Conservation (phyloP, 2,797 vertebrate genomes). For the Thamnophis elegans region DNA sequence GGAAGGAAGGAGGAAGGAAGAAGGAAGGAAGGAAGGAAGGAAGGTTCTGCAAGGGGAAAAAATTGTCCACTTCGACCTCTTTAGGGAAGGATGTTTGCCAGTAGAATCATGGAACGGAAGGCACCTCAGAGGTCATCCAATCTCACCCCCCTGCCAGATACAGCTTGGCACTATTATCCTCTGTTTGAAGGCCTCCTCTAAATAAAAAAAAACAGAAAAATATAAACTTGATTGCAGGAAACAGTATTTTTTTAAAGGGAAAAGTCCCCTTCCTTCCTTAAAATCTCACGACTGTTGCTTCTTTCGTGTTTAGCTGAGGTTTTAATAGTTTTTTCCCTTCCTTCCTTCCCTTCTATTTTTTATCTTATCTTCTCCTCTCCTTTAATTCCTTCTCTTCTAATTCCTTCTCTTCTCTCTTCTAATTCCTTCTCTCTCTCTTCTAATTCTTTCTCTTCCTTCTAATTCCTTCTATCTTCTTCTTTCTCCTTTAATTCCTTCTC, state of each 20-base stretch:
- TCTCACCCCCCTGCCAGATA: not conserved
- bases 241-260: not conserved
- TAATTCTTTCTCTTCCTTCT: not conserved
- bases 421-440: not conserved
- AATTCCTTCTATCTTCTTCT: not conserved
- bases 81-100: not conserved
- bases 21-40: too few relatives aligned
- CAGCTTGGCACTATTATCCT: not conserved
- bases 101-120: not conserved
- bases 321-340: not conserved
- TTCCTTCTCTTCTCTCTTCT: not conserved
- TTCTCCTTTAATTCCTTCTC: too few relatives aligned
- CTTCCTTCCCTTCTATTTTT: too few relatives aligned
- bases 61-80: not conserved
- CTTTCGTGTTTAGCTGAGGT: not conserved
- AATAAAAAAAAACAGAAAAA: not conserved
- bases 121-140: not conserved
- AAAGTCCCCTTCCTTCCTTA: not conserved
- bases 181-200: not conserved
- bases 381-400: not conserved
- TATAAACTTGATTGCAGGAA: not conserved
- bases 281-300: not conserved
- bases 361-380: too few relatives aligned
- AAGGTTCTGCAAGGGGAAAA: too few relatives aligned
- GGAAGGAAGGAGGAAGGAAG: too few relatives aligned